Base-by-base conservation (phyloP, 2,113 vertebrate genomes). In the Peromyscus polionotus region DNA sequence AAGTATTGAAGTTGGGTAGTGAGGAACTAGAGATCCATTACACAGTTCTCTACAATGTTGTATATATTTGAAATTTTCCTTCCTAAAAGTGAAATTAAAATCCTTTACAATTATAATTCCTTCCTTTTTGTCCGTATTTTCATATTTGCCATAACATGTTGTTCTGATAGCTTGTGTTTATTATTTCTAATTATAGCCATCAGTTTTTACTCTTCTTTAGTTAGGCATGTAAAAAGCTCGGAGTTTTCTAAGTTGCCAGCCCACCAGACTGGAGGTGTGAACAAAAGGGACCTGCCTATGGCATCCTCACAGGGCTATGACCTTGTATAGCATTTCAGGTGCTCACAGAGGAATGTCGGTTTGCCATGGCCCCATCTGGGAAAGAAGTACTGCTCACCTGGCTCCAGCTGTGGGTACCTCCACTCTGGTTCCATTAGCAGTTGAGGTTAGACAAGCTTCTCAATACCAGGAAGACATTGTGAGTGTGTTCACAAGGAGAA, bases 71-170 rank as follows among this genome's bases (percentile, higher is more conserved):
- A 76, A 90, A 77, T 68, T 79, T 93, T 79, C 39, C 93, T 93
- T 88, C 70, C 51, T 70, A 91, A 93, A 95, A 42, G 54, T 91
- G 6, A 94, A 90, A 94, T 70, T 81, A 36, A 67, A 73, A 26
- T 39, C 75, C 48, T 63, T 51, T 33, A 51, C 59, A 2, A 68
- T 80, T 79, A 91, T 65, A 16, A 20, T 88, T 90, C 91, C 36
- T 79, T 28, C 39, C 33, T 61, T 61, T 80, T 85, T 90, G 2
- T 8, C 20, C 39, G 7, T 42, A 42, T 42, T 77, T 96, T 91
- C 42, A 86, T 42, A 54, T 90, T 36, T 59, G 13, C 28, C 5
- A 3, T 80, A 16, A 16, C 54, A 17, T 65, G 75, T 89, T 80
- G 63, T 20, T 83, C 3, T 10, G 75, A 4, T 13, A 57, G 9